phyloP scores from a whole-genome alignment of 2,797 vertebrate species.

The Artibeus lituratus region DNA sequence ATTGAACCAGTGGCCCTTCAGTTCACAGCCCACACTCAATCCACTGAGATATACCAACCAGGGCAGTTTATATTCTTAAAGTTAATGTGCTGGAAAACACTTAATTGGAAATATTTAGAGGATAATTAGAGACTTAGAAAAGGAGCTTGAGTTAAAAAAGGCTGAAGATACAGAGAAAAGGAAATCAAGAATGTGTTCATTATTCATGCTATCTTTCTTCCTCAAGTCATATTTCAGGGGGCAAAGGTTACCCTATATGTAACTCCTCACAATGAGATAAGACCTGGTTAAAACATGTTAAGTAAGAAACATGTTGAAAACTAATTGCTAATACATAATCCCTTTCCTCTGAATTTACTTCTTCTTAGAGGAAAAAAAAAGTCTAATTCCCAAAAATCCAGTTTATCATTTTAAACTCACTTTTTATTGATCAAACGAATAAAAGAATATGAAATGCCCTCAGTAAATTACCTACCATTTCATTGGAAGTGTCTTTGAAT shows the following conservation, averaged over 20 bases:
- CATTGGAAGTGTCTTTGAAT: neutral
- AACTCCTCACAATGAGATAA: neutral
- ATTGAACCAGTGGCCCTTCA: too few species aligned
- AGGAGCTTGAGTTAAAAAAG: neutral
- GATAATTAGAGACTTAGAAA: neutral
- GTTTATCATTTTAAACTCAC: constrained; percentile 30
- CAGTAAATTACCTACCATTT: constrained; percentile 28
- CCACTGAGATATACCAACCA: too few species aligned
- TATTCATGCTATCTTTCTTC: neutral
- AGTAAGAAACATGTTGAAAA: constrained; percentile 16
- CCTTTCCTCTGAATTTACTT: constrained; percentile 50
- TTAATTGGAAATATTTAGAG: neutral
- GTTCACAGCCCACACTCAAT: too few species aligned
- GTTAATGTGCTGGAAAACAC: neutral
- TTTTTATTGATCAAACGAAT: constrained; percentile 30
- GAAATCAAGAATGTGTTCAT: neutral
- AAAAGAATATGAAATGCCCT: neutral
- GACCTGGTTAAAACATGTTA: neutral
- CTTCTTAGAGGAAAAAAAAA: constrained; percentile 10
- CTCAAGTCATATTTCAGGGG: neutral
- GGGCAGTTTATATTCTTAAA: neutral
- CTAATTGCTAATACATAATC: neutral
- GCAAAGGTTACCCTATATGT: neutral
- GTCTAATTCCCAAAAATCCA: constrained; percentile 28
- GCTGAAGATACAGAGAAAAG: neutral